Base-by-base conservation (phyloP, 2,888 invertebrate species). In the Protophormia terraenovae region DNA sequence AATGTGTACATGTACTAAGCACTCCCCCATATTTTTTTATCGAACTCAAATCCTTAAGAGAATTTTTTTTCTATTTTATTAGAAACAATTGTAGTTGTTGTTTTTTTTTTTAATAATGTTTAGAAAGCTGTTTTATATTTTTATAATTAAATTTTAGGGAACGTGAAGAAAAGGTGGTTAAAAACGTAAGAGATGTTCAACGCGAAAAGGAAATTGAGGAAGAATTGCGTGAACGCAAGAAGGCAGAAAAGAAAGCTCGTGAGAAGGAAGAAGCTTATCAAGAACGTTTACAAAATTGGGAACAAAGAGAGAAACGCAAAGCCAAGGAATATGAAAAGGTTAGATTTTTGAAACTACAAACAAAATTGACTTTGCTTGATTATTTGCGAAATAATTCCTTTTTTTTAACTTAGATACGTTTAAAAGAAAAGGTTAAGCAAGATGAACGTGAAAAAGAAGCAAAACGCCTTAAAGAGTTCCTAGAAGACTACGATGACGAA, bases 401-500 rank as follows among this genome's bases (percentile, higher is more conserved):
- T 24, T 45, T 4, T 55, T 12, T 29, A 29, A 27, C n/a, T 78
- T 67, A 90, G 90, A 96, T 98, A 92, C 95, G 96, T 82, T 96
- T 97, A 90, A 96, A 96, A 88, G 97, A 98, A 91, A 94, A 96
- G 62, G 94, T 96, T 87, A 96, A 96, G 89, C 96, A 97, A 90
- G 96, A 97, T 90, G 98, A 98, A 91, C 94, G 97, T 82, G 96
- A 97, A 92, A 95, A 96, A 82, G 99, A 99, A 93, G 98, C 98
- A 0, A 97, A 97, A 93, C 94, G 97, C 55, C 94, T 99, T 75
- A 98, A 98, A 93, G 98, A 99, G 94, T 99, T 99, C 93, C 94
- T 99, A 3, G 99, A 99, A 93, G 99, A 99, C 93, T 99, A 99
- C 91, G 99, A 99, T 91, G 99, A 99, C 93, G 98, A 99, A 93